A percentile compares a stretch with the other conserved stretches of the same genome.
phyloP scores from a whole-genome alignment of 2,113 vertebrate species.

The Anarhynchus alexandrinus region DNA sequence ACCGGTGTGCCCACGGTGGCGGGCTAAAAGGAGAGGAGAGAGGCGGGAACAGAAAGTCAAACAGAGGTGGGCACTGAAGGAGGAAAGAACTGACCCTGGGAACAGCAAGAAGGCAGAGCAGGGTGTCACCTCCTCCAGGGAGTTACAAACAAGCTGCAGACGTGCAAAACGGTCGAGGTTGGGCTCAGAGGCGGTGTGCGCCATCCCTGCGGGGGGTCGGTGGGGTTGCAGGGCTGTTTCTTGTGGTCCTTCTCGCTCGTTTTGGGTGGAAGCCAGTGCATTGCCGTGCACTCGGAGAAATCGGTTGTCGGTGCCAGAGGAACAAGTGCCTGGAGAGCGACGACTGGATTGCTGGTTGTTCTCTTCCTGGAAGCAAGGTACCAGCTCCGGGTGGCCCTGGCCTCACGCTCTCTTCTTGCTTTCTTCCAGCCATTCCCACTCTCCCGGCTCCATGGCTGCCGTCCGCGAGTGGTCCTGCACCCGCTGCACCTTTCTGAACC shows the following conservation, averaged over 20 bases:
- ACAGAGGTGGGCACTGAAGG: background rate
- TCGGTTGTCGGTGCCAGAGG: background rate
- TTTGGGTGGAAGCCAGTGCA: background rate
- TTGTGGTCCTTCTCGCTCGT: background rate
- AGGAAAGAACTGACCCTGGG: background rate
- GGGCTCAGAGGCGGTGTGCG: fast-evolving
- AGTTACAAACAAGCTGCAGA: background rate
- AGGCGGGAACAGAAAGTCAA: background rate
- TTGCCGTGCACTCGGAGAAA: background rate
- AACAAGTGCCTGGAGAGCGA: background rate
- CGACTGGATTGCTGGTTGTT: background rate
- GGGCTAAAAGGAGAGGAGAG: background rate
- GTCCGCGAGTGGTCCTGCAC: conserved; percentile 94
- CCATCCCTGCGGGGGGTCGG: fast-evolving
- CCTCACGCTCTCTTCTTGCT: background rate
- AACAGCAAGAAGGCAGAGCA: background rate
- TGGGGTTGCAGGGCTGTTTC: background rate
- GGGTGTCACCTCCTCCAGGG: background rate
- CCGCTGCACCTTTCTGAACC: conserved; percentile 95
- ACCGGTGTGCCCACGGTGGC: fast-evolving
- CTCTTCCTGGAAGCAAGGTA: background rate
- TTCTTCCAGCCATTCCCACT: conserved; percentile 86
- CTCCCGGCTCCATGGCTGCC: conserved; percentile 89
- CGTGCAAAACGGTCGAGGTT: fast-evolving
- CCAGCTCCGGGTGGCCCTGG: fast-evolving